phyloP scores from a whole-genome alignment of 37 sponge, comb jelly and placozoan genomes.

The Oopsacas minuta region DNA sequence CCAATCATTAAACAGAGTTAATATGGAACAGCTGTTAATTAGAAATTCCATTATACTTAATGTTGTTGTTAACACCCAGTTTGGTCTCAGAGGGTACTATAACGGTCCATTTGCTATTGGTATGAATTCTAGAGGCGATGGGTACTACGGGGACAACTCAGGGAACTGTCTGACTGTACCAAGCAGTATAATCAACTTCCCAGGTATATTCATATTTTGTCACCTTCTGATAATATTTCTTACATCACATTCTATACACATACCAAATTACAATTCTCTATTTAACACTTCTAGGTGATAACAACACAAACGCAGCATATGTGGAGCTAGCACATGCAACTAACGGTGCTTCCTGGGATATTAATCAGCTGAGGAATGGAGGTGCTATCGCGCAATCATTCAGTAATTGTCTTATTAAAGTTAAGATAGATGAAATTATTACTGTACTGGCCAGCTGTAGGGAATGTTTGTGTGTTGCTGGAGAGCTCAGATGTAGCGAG shows the following conservation, averaged over 20 bases:
- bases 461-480: constrained; percentile 32
- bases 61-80: constrained; percentile 27
- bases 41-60: constrained; percentile 22
- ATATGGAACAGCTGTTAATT: constrained; percentile 18
- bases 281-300: constrained; percentile 16
- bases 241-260: no score
- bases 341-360: constrained; percentile 63
- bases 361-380: constrained; percentile 33
- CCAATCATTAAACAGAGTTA: neutral
- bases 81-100: neutral
- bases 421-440: constrained; percentile 40
- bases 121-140: neutral
- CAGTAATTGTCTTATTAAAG: constrained; percentile 50
- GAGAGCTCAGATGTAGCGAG: constrained; percentile 20
- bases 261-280: no score
- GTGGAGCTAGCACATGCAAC: constrained; percentile 38
- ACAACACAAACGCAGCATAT: constrained; percentile 51
- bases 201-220: neutral
- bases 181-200: neutral
- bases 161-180: neutral
- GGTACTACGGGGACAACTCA: constrained; percentile 10
- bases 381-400: constrained; percentile 40
- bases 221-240: no score
- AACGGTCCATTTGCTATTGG: neutral
- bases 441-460: constrained; percentile 31